Percentiles rank a stretch among this genome's conserved stretches.
phyloP scores from a whole-genome alignment of 2,888 invertebrate species.

The Cheilosia vernalis region DNA sequence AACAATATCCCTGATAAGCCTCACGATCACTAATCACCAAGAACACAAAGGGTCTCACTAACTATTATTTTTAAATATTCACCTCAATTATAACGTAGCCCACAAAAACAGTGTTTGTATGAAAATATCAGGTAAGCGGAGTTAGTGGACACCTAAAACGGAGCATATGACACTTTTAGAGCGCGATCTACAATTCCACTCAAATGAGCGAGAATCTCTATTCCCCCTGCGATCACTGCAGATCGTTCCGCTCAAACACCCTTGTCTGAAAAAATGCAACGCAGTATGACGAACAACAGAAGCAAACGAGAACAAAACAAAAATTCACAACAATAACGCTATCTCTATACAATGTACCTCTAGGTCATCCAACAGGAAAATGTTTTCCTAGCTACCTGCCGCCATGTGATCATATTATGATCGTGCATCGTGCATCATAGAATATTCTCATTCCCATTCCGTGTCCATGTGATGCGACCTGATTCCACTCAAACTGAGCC shows the following conservation, averaged over 20 bases:
- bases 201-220: background rate
- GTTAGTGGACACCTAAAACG: no score
- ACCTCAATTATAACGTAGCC: no score
- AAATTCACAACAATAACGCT: constrained; percentile 32
- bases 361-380: constrained; percentile 52
- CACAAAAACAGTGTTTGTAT: no score
- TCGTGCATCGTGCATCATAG: constrained; percentile 20
- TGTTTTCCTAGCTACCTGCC: constrained; percentile 31
- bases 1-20: no score
- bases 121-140: no score
- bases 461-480: constrained; percentile 25
- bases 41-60: no score
- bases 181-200: background rate
- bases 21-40: no score
- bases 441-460: constrained; percentile 10
- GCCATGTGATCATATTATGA: constrained; percentile 10
- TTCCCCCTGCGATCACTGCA: background rate
- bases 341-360: background rate
- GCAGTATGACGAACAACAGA: constrained; percentile 29
- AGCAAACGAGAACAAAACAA: constrained; percentile 4
- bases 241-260: constrained; percentile 1
- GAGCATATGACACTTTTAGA: background rate
- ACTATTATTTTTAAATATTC: no score
- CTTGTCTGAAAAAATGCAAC: background rate
- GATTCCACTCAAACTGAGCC: constrained; percentile 28